Evolutionary conservation across 2,888 invertebrate genomes (phyloP), one percentile per base, ranked within the genome.

Genomic region (Melolontha melolontha): DNA sequence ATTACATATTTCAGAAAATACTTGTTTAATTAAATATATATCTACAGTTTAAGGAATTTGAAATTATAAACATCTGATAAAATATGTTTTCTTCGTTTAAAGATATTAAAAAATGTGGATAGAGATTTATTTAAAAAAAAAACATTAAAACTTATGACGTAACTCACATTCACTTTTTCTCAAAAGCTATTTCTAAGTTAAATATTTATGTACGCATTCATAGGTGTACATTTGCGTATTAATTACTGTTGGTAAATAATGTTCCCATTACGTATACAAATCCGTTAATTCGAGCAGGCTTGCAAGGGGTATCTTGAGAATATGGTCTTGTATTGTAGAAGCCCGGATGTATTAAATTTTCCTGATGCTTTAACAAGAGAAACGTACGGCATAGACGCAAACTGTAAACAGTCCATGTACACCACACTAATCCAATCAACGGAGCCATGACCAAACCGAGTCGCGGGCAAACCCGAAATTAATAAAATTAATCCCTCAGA

Each of bases 401-500:
- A 47, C 47, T 42, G 57, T 62, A 62, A 62, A 62, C 59, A 49
- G 34, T 47, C 47, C 47, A 12, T 16, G 47, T 44, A 12, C 34
- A 39, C 59, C 34, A 16, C 59, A 47, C 59, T 62, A 62, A 62
- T 62, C 47, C 47, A 62, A 62, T 62, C 47, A 62, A 34, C 47
- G 6, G 47, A 47, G 34, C 59, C 47, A 47, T 47, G 47, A 62
- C 59, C 59, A 49, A 34, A 10, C 49, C 47, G 34, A 62, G 59
- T 62, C 59, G 59, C 59, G 47, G 59, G 47, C 39, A 12, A 49
- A 62, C 47, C 47, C 59, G 34, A 62, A 62, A 62, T 62, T 62
- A 62, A 62, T 62, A 62, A 62, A 62, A 62, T 62, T 62, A 62
- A 62, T 62, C 47, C 57, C 22, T 27, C 29, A 12, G 44, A 62